phyloP scores from a whole-genome alignment of 1,140 invertebrate genomes.

The Andricus grossulariae region DNA sequence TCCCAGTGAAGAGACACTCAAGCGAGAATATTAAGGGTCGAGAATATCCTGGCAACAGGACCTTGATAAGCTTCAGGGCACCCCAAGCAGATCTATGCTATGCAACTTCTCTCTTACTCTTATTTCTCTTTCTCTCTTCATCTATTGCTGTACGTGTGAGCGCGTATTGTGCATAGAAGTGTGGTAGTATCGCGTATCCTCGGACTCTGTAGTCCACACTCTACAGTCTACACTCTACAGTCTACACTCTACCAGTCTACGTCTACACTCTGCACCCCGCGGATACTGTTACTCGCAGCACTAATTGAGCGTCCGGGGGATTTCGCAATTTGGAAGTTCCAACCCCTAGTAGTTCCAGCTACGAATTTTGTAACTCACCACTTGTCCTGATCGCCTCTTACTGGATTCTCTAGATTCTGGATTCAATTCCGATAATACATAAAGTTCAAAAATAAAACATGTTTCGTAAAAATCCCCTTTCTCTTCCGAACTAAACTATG shows the following conservation, averaged over 20 bases:
- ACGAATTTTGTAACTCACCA: slow-evolving; percentile 14
- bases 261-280: slow-evolving; percentile 19
- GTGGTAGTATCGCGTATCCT: slow-evolving; percentile 28
- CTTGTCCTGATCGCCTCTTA: slow-evolving; percentile 5
- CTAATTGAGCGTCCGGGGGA: slow-evolving; percentile 55
- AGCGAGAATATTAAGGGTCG: slow-evolving; percentile 27
- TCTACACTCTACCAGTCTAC: too few relatives aligned
- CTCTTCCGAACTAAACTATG: too few relatives aligned
- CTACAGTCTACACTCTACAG: too few relatives aligned
- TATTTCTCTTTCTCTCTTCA: not conserved
- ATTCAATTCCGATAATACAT: too few relatives aligned
- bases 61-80: slow-evolving; percentile 48
- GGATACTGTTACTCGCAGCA: slow-evolving; percentile 48
- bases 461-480: too few relatives aligned
- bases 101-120: not conserved
- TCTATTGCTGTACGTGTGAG: not conserved
- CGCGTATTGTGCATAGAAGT: not conserved
- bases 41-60: slow-evolving; percentile 39
- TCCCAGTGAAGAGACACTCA: not conserved
- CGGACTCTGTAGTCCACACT: not conserved
- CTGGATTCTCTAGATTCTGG: too few relatives aligned
- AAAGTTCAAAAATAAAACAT: too few relatives aligned
- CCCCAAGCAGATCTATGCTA: slow-evolving; percentile 38
- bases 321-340: slow-evolving; percentile 46
- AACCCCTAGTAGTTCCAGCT: slow-evolving; percentile 33